Base-by-base conservation (phyloP, 1,140 invertebrate species). In the Drosophila rufa region DNA sequence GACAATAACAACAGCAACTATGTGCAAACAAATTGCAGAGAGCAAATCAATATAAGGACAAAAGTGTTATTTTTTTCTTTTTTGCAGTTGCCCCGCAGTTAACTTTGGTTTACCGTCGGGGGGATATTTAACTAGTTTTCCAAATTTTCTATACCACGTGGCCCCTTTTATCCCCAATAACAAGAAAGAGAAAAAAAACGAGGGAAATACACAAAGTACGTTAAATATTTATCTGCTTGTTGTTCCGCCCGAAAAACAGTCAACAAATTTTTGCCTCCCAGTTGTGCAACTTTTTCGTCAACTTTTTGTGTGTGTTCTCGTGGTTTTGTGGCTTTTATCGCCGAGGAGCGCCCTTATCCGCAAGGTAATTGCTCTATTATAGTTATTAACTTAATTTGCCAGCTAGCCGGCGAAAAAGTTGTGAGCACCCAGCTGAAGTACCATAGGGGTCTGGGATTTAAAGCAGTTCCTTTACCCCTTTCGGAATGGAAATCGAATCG, bases 1-100 rank as follows among this genome's bases (percentile, higher is more conserved):
- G 70, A 60, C 67, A 58, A 65, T 50, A 81, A 80, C 61, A 82
- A 74, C 47, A 60, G 43, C 36, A 59, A 53, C 59, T 66, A 38
- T 56, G 74, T 89, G 67, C 85, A 79, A 84, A 89, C 85, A 90
- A 89, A 85, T 89, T 79, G 84, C 79, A 73, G 36, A 81, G 59
- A 81, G 65, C 86, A 82, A 82, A 90, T 91, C 86, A 90, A 90
- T 91, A 90, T 85, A 46, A 68, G 48, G 73, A 62, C 55, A 61
- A 48, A 57, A 27, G 53, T 56, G 22, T 56, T 56, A 56, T 56
- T 56, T 56, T 40, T 38, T 36, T 33, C 33, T 45, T 43, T 61
- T 22, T 17, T 38, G 47, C 5, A 51, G 38, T 62, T 65, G 46
- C 66, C 38, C 36, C 56, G 22, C 59, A 64, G 61, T 57, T 50